Evolutionary conservation across 2,797 vertebrate species (phyloP).

Genomic region (Macroramphosus scolopax): DNA sequence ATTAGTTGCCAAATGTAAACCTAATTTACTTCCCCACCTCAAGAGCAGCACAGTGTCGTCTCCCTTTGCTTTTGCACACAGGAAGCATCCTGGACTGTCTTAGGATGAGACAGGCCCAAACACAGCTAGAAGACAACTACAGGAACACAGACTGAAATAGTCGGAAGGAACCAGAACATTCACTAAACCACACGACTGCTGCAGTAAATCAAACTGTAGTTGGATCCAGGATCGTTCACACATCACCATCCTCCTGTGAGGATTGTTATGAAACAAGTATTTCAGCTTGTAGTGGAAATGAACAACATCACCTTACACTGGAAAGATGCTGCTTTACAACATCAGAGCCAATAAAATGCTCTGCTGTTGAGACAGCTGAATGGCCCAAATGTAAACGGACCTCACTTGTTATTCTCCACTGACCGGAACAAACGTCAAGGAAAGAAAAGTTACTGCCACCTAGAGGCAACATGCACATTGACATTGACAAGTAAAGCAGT

Average conservation of each 20-base stretch:
- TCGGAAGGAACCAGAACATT: slow-evolving; percentile 36
- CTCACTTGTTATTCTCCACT: slow-evolving; percentile 17
- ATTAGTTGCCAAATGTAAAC: neutral
- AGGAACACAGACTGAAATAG: slow-evolving; percentile 58
- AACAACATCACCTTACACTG: slow-evolving; percentile 22
- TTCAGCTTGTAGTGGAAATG: too few species aligned
- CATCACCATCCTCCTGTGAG: slow-evolving; percentile 35
- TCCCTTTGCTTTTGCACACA: slow-evolving; percentile 7
- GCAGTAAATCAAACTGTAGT: slow-evolving; percentile 41
- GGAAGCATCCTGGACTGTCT: slow-evolving; percentile 23
- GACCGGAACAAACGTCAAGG: slow-evolving; percentile 42
- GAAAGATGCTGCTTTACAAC: slow-evolving; percentile 29
- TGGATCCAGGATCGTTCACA: slow-evolving; percentile 39
- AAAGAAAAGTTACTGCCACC: slow-evolving; percentile 68
- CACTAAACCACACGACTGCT: slow-evolving; percentile 54
- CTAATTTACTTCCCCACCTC: neutral
- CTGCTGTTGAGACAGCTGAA: too few species aligned
- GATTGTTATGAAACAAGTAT: slow-evolving; percentile 12
- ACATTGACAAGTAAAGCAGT: slow-evolving; percentile 52
- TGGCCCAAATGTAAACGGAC: slow-evolving; percentile 32
- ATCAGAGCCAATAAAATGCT: too few species aligned
- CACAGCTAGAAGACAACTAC: slow-evolving; percentile 35
- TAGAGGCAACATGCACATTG: slow-evolving; percentile 74
- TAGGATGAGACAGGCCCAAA: slow-evolving; percentile 29
- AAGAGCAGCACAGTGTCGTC: neutral